Evolutionary conservation across 1,140 invertebrate genomes (phyloP).

Genomic region (Psix sp.): DNA sequence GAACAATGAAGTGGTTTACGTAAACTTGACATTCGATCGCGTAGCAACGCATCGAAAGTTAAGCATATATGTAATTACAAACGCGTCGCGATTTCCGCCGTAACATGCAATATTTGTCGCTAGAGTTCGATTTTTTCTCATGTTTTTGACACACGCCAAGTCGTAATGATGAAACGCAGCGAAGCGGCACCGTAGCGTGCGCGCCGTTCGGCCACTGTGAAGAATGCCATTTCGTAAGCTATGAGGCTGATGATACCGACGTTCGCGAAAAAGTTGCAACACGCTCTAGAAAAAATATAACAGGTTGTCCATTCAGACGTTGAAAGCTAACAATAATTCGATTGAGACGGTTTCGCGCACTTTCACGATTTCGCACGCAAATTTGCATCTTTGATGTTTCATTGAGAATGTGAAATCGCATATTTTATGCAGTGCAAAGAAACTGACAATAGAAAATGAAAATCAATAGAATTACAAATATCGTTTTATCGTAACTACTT

Average conservation of each 20-base stretch:
- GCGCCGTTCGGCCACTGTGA: neutral
- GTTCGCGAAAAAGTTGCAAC: too few species aligned
- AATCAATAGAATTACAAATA: too few species aligned
- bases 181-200: neutral
- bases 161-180: neutral
- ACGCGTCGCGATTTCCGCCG: neutral
- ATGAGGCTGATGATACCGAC: too few species aligned
- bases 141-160: neutral
- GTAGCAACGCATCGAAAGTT: conserved; percentile 1
- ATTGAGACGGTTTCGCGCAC: neutral
- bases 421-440: neutral
- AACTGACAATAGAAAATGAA: neutral
- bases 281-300: too few species aligned
- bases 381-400: conserved; percentile 1
- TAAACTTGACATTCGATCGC: neutral
- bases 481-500: too few species aligned
- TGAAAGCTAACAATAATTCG: too few species aligned
- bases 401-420: conserved; percentile 1
- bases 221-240: conserved; percentile 1
- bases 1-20: neutral
- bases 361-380: conserved; percentile 1
- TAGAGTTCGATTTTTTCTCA: conserved; percentile 3
- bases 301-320: neutral
- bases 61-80: conserved; percentile 2
- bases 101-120: neutral